Percentiles rank a stretch among this genome's conserved stretches.
These are phyloP conservation scores for Drosophila takahashii DNA, from an alignment of 1,140 invertebrate genomes.

Conservation along the genomic window DNA sequence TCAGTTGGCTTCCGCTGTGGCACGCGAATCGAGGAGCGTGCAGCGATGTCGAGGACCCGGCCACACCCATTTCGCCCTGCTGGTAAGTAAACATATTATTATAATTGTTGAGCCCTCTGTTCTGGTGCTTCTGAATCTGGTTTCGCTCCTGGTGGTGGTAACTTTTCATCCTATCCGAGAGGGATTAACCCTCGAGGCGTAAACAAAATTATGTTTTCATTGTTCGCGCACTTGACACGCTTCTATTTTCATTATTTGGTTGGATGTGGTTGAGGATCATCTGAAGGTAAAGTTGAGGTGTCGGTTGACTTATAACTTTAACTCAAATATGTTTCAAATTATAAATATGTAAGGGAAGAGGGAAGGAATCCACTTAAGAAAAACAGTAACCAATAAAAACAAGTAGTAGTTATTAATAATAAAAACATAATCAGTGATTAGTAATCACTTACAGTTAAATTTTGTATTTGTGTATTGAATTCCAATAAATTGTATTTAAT, in stretches of 20 bases:
- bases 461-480: no score
- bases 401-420: no score
- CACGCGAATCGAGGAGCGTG: constrained; percentile 36
- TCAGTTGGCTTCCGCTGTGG: constrained; percentile 44
- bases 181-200: constrained; percentile 16
- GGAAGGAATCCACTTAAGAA: no score
- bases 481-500: no score
- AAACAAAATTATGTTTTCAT: constrained; percentile 55
- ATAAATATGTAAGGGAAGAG: no score
- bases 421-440: no score
- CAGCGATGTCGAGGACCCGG: constrained; percentile 5
- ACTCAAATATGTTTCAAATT: no score
- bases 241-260: constrained; percentile 19
- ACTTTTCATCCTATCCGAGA: constrained; percentile 12
- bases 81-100: constrained; percentile 53
- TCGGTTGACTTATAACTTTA: no score
- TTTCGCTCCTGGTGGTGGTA: constrained; percentile 9
- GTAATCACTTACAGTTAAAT: no score
- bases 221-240: constrained; percentile 39
- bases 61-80: constrained; percentile 38
- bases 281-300: not conserved
- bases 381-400: no score
- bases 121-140: not conserved
- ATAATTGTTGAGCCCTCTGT: constrained; percentile 45
- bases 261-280: constrained; percentile 9